A percentile compares a stretch with the other conserved stretches of the same genome.
Evolutionary conservation across 2,797 vertebrate species (phyloP).

Genomic region (Gastrophryne carolinensis): DNA sequence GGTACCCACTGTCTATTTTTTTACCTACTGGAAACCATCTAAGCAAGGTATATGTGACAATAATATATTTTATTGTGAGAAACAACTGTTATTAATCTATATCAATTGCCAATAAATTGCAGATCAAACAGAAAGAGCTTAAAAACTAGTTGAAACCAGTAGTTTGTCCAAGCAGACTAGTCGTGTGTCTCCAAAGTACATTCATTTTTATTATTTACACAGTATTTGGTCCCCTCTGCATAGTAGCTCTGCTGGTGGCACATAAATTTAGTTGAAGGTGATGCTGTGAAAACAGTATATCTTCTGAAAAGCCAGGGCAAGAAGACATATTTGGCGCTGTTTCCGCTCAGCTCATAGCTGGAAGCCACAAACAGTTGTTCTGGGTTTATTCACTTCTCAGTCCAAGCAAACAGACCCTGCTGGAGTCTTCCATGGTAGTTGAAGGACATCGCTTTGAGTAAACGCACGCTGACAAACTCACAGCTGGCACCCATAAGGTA

Average conservation of each 20-base stretch:
- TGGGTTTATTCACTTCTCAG: constrained; percentile 43
- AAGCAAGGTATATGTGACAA: no score
- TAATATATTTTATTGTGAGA: background rate
- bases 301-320: constrained; percentile 13
- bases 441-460: constrained; percentile 44
- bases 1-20: no score
- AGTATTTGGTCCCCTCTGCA: constrained; percentile 16
- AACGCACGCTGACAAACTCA: constrained; percentile 46
- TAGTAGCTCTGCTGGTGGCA: constrained; percentile 9
- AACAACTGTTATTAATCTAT: background rate
- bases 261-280: constrained; percentile 30
- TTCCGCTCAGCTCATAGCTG: constrained; percentile 37
- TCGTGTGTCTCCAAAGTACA: background rate
- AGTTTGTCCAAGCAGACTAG: background rate
- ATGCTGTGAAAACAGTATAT: constrained; percentile 27
- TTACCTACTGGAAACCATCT: no score
- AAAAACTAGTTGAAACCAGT: background rate
- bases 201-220: constrained; percentile 1
- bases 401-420: constrained; percentile 44
- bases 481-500: constrained; percentile 50
- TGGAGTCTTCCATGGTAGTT: constrained; percentile 24
- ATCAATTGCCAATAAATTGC: background rate
- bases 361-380: constrained; percentile 44
- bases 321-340: constrained; percentile 25
- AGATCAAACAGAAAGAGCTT: background rate